Evolutionary conservation across 1,140 invertebrate species (phyloP).

Genomic region (Pogonomyrmex californicus): DNA sequence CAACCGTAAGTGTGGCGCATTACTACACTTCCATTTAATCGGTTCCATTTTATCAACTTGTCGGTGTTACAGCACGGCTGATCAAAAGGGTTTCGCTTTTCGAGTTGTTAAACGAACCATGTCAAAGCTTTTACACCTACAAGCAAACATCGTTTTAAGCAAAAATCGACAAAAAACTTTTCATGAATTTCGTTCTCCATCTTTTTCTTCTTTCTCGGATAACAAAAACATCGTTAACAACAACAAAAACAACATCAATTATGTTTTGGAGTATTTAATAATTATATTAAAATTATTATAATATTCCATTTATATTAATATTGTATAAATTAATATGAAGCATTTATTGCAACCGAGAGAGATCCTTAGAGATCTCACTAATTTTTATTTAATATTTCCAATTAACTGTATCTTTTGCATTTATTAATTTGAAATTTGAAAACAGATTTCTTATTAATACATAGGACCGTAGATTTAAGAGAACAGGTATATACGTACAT

Average conservation of each 20-base stretch:
- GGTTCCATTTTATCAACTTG: background rate
- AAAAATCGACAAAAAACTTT: background rate
- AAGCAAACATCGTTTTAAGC: background rate
- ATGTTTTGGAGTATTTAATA: no score
- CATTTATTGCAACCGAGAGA: no score
- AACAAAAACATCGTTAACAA: background rate
- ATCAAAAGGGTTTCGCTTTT: slow-evolving; percentile 33
- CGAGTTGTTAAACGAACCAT: background rate
- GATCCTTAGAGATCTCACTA: no score
- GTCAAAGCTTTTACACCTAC: background rate
- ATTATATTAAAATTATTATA: no score
- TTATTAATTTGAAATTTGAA: background rate
- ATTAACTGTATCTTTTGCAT: background rate
- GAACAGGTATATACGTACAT: no score
- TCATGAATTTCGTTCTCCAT: background rate
- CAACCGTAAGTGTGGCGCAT: slow-evolving; percentile 32
- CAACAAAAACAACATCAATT: no score
- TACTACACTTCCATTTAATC: slow-evolving; percentile 21
- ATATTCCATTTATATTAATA: no score
- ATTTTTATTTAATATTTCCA: no score
- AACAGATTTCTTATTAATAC: no score
- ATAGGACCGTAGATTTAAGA: no score
- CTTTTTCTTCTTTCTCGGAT: background rate
- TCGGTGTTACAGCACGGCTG: background rate
- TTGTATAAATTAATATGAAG: no score